Base-by-base conservation (phyloP, 2,113 vertebrate species). In the Oryctolagus cuniculus region DNA sequence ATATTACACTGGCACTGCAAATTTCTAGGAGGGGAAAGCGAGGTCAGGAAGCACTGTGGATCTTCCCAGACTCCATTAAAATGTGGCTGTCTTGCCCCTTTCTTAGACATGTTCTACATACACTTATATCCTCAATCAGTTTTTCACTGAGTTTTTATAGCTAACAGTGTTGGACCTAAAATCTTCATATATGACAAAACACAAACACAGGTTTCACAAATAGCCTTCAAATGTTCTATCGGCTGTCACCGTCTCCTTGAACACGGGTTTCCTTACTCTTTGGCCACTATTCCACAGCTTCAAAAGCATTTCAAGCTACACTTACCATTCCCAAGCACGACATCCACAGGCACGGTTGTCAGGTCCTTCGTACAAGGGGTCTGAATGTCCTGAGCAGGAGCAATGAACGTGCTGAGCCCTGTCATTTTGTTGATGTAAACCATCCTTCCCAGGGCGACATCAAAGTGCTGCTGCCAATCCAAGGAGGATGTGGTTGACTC, bases 371-470 rank as follows among this genome's bases (percentile, higher is more conserved):
- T 87, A 81, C 99, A 99, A 72, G 89, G 80, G n/a, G 98, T 98
- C 5, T 93, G 97, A 69, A 97, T 93, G n/a, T 98, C 98, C 72
- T 94, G 44, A 7, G 97, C 67, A 10, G 99, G 99, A 70, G 98
- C 96, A 27, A 94, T 36, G 0, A 99, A 99, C 75, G 98, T 99
- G 98, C 99, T 99, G 55, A 99, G 98, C 49, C 99, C 99, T 0
- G 99, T 99, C 72, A 97, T 90, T 97, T 89, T 99, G 98, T 99
- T 99, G 96, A 99, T 96, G 53, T 99, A 99, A 79, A 99, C 98
- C 0, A 93, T 98, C 97, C 94, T 99, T 88, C 99, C 99, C 38
- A 98, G 96, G 0, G 97, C 97, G 51, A 96, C 73, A 80, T 99
- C 99, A 78, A 99, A 99, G 97, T 98, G 99, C 87, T 98, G 98